Evolutionary conservation across 2,113 vertebrate species (phyloP).

Genomic region (Neopipo cinnamomea): DNA sequence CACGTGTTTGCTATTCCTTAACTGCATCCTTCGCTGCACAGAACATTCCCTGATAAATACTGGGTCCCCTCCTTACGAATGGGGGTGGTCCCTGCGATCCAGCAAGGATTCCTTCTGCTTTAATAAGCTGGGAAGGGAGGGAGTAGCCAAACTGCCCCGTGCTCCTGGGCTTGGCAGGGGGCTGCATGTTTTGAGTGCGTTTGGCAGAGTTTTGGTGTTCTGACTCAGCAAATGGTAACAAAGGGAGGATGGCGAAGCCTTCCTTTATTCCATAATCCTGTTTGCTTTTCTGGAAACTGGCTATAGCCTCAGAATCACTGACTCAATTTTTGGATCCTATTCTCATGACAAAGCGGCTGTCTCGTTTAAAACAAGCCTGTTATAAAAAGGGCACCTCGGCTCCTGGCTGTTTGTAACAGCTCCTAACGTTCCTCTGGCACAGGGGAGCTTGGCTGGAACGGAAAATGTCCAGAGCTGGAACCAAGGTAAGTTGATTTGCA

Average conservation of each 20-base stretch:
- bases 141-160: not conserved
- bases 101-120: not conserved
- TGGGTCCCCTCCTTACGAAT: not conserved
- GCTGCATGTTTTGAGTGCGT: slow-evolving; percentile 49
- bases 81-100: not conserved
- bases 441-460: slow-evolving; percentile 22
- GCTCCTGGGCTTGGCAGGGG: not conserved
- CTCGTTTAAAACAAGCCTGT: slow-evolving; percentile 74
- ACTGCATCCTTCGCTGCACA: not conserved
- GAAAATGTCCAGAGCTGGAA: slow-evolving; percentile 74
- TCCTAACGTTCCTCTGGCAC: slow-evolving; percentile 54
- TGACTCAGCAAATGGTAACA: slow-evolving; percentile 76
- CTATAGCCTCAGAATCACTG: slow-evolving; percentile 91
- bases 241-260: slow-evolving; percentile 68
- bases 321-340: slow-evolving; percentile 96
- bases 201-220: slow-evolving; percentile 71
- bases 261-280: slow-evolving; percentile 90
- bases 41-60: not conserved
- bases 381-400: slow-evolving; percentile 83
- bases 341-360: slow-evolving; percentile 95
- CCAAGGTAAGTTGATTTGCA: slow-evolving; percentile 68
- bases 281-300: slow-evolving; percentile 88
- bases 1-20: rapidly evolving
- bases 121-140: not conserved
- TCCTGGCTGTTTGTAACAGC: slow-evolving; percentile 59